Evolutionary conservation across 2,888 invertebrate genomes (phyloP), one percentile per base, ranked within the genome.

Genomic region (Cryptops parisi): DNA sequence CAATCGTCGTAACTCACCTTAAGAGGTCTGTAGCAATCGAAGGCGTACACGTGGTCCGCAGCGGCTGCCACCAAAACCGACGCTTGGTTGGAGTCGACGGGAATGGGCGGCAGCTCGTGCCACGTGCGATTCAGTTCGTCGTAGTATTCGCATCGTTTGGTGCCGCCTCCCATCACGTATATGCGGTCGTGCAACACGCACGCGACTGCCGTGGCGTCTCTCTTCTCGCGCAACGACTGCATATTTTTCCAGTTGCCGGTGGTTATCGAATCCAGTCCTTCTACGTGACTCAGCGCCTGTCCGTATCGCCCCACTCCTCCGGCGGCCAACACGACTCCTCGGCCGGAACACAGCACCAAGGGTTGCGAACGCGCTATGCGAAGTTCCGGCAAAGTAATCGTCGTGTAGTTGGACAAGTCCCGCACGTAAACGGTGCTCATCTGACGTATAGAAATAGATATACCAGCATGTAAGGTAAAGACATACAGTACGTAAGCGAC

Each of bases 71-170:
- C 33, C 4, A 33, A 27, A 1, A 40, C 24, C 5, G 25, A 27
- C 26, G 40, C 19, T 24, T 38, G 52, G 17, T 44, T 22, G 19
- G 45, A 44, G 26, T 45, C 52, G 2, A 23, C 3, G 15, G 52
- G 52, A 2, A 52, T 22, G n/a, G 52, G 12, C 27, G 52, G 52
- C 26, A 52, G 22, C 6, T 52, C 52, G 27, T 52, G 52, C 52
- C 52, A 52, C 2, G 44, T 52, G 12, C 39, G 44, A 15, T 26
- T 23, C 2, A 22, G 21, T 6, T 22, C 39, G 25, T 52, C 27
- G 15, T 39, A 45, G 33, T 17, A 52, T 17, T 52, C 52, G 45
- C 52, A 52, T 12, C 40, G 43, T 6, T 45, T 43, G 21, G 52
- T 52, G 6, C 45, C 52, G 2, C 52, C 52, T n/a, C 52, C 52